phyloP scores from a whole-genome alignment of 2,888 invertebrate species.

The Apotomis turbidana region DNA sequence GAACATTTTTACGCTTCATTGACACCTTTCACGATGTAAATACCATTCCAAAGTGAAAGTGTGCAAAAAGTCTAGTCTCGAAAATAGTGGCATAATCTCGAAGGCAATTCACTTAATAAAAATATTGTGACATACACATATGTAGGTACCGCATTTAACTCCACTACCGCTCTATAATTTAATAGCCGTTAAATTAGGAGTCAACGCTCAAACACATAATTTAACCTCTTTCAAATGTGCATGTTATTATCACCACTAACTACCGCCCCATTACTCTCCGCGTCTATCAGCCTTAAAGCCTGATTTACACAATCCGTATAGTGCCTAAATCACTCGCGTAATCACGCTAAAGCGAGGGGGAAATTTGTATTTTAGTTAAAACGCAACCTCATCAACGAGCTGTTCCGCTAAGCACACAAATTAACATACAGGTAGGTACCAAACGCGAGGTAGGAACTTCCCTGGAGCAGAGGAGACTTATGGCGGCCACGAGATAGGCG shows the following conservation, averaged over 20 bases:
- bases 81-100: too few species aligned
- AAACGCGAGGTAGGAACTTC: too few species aligned
- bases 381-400: constrained; percentile 35
- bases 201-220: background rate
- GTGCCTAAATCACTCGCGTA: constrained; percentile 35
- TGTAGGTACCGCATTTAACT: too few species aligned
- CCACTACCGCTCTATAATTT: too few species aligned
- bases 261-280: background rate
- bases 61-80: too few species aligned
- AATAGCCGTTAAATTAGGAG: background rate
- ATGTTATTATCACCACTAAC: background rate
- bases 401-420: constrained; percentile 35
- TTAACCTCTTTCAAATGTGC: background rate
- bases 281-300: constrained; percentile 14
- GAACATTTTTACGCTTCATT: too few species aligned
- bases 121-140: too few species aligned
- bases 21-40: too few species aligned
- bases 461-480: too few species aligned
- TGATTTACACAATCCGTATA: constrained; percentile 26
- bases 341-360: constrained; percentile 28
- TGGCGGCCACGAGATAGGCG: too few species aligned
- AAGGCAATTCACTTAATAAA: too few species aligned
- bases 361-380: constrained; percentile 34
- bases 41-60: too few species aligned
- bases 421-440: constrained; percentile 34